Evolutionary conservation across 2,888 invertebrate species (phyloP).

Genomic region (Andrena minutula): DNA sequence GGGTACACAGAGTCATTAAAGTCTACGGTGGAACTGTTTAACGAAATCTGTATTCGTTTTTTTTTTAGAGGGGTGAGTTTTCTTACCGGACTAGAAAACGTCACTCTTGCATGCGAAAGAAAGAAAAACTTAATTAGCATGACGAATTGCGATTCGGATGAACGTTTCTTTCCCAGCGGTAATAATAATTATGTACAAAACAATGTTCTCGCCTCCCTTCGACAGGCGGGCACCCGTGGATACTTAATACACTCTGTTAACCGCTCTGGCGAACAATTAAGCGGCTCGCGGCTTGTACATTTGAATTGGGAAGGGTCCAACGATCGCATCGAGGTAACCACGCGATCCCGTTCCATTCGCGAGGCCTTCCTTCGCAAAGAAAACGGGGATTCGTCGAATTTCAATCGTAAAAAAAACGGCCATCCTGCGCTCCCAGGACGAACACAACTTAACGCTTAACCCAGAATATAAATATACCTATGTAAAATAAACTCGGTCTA

Average conservation of each 20-base stretch:
- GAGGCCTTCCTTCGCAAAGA: background rate
- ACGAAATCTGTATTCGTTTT: background rate
- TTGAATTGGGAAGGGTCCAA: background rate
- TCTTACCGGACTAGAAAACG: slow-evolving; percentile 22
- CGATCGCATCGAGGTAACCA: background rate
- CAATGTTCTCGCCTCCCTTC: slow-evolving; percentile 1
- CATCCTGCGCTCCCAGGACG: background rate
- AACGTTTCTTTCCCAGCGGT: background rate
- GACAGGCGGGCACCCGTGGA: slow-evolving; percentile 1
- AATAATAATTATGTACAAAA: slow-evolving; percentile 37
- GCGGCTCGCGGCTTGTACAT: background rate
- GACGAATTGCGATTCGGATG: slow-evolving; percentile 10
- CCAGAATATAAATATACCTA: slow-evolving; percentile 65
- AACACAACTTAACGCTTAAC: slow-evolving; percentile 56
- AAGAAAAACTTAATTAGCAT: slow-evolving; percentile 7
- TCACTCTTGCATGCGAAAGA: background rate
- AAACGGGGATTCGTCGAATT: slow-evolving; percentile 8
- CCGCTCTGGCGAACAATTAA: background rate
- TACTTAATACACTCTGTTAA: background rate
- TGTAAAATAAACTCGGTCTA: slow-evolving; percentile 58
- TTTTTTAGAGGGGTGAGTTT: background rate
- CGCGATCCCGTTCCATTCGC: background rate
- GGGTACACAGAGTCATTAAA: no score
- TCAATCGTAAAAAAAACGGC: slow-evolving; percentile 10
- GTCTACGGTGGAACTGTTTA: background rate